Evolutionary conservation across 2,113 vertebrate species (phyloP).

Genomic region (Riparia riparia): DNA sequence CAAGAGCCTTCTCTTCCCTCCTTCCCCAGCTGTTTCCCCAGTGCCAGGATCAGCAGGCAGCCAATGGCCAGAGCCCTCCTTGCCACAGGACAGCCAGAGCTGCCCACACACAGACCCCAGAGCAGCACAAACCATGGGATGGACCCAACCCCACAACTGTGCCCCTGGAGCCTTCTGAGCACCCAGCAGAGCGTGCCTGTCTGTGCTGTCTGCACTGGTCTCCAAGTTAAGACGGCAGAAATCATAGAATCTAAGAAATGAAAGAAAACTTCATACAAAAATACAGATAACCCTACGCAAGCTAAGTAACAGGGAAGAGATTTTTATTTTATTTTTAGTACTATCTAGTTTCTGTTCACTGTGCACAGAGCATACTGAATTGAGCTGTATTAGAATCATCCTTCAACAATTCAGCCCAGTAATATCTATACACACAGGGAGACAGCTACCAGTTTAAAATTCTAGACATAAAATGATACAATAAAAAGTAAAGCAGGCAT

Average conservation of each 20-base stretch:
- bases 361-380: background rate
- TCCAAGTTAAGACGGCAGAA: background rate
- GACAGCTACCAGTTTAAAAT: background rate
- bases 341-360: background rate
- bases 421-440: background rate
- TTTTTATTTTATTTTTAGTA: background rate
- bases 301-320: background rate
- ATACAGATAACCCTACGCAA: background rate
- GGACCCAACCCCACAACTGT: background rate
- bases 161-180: background rate
- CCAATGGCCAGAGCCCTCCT: background rate
- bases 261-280: background rate
- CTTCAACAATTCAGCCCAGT: background rate
- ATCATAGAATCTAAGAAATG: background rate
- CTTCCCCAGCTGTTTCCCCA: background rate
- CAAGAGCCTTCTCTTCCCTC: background rate
- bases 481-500: background rate
- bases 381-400: background rate
- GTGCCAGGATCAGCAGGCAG: background rate
- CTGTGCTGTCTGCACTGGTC: background rate
- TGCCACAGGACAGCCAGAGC: background rate
- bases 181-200: accelerated
- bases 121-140: background rate
- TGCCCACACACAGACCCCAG: accelerated
- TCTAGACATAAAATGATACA: background rate